Base-by-base conservation (phyloP, 2,113 vertebrate genomes). In the Motacilla alba region DNA sequence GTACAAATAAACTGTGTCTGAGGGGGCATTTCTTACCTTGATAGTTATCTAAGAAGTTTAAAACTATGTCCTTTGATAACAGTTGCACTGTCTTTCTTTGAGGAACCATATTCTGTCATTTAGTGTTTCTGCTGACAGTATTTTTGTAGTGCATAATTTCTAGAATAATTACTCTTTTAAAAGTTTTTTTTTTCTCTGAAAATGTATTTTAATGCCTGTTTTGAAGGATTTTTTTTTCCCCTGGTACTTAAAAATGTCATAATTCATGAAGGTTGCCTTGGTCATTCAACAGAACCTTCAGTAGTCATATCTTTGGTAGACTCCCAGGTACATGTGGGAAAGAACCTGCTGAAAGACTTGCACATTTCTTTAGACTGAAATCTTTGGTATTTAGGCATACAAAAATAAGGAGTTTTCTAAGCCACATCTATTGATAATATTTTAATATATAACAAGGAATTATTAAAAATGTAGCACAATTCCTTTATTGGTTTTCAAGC, bases 31-130 rank as follows among this genome's bases (percentile, higher is more conserved):
- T 95, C 82, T 23, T 91, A 83, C 82, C 78, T 90, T 91, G 62
- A 49, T 63, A 30, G 72, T 92, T 94, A 91, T 30, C 70, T 50
- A 87, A 91, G 74, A 87, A 94, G 81, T 89, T 95, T 75, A 11
- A 56, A 90, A 90, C 68, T 95, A 1, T 63, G 26, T 68, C 9
- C 76, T 72, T 58, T 62, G 52, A 53, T 82, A 95, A 58, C 17
- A 66, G 44, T 37, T 59, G 35, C 28, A 31, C 13, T 76, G 44
- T 26, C 12, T 60, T 82, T 87, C 20, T 52, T 73, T 79, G 66
- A 91, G 37, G 85, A 93, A 55, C 47, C 37, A 2, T 66, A 2
- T 67, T 83, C 46, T 95, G 52, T 62, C 68, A 68, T 30, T 76
- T 74, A 60, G 31, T 66, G 19, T 60, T 79, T 76, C 49, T 85